Percentiles rank a stretch among this genome's conserved stretches.
phyloP scores from a whole-genome alignment of 35 echinoderm and acorn worm species.

The Apostichopus japonicus region DNA sequence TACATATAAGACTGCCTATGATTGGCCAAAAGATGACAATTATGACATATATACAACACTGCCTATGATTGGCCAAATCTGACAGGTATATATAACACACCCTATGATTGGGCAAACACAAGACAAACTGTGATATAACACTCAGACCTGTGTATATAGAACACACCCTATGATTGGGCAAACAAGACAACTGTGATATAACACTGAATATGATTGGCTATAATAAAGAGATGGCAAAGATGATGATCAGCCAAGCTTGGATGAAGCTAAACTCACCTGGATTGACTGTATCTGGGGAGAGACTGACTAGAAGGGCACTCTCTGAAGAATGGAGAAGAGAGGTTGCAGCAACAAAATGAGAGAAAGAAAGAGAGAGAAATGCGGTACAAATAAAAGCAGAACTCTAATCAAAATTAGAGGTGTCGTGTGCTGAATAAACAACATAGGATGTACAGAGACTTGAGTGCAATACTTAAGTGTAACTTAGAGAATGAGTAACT shows the following conservation, averaged over 20 bases:
- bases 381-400: neutral
- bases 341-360: constrained; percentile 11
- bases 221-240: neutral
- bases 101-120: too few relatives aligned
- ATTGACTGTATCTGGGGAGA: constrained; percentile 24
- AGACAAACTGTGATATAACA: too few relatives aligned
- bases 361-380: neutral
- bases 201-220: neutral
- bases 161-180: neutral
- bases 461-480: too few relatives aligned
- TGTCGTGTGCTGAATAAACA: neutral
- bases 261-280: constrained; percentile 22
- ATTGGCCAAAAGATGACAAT: too few relatives aligned
- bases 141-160: too few relatives aligned
- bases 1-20: too few relatives aligned
- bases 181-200: neutral
- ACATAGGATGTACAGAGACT: neutral
- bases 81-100: too few relatives aligned
- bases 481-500: too few relatives aligned
- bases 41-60: too few relatives aligned
- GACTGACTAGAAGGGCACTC: constrained; percentile 38
- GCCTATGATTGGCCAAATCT: too few relatives aligned
- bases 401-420: neutral
- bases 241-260: neutral
- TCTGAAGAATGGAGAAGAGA: constrained; percentile 18